phyloP scores from a whole-genome alignment of 2,797 vertebrate species.

The Anomalospiza imberbis region DNA sequence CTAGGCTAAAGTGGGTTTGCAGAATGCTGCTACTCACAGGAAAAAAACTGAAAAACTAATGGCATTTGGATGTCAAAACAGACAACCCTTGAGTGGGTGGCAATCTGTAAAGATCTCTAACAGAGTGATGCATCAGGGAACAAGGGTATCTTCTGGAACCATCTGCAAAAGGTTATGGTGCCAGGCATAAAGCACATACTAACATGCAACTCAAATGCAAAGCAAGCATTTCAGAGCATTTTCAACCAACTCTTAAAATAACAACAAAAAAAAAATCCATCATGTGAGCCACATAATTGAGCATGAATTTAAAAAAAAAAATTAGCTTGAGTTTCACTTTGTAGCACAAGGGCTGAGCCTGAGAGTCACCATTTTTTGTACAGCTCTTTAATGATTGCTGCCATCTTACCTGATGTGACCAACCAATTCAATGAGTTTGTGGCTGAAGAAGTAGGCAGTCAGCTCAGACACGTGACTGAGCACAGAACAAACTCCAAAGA shows the following conservation, averaged over 20 bases:
- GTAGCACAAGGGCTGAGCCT: neutral
- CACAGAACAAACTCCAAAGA: slow-evolving; percentile 94
- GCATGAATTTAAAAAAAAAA: neutral
- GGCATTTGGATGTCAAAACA: neutral
- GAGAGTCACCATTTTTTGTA: neutral
- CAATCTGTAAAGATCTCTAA: neutral
- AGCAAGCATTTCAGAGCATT: neutral
- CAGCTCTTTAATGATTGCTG: neutral
- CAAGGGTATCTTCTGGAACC: neutral
- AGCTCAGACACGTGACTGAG: slow-evolving; percentile 94
- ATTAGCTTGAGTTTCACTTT: neutral
- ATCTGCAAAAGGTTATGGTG: neutral
- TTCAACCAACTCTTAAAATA: neutral
- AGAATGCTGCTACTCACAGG: neutral
- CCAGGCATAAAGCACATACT: neutral
- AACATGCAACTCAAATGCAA: neutral
- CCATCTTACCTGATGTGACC: slow-evolving; percentile 90
- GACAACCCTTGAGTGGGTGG: neutral
- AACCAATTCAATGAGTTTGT: slow-evolving; percentile 94
- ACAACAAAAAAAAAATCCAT: neutral
- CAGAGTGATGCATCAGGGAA: neutral
- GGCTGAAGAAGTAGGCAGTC: slow-evolving; percentile 94
- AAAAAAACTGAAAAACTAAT: neutral
- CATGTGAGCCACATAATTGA: neutral
- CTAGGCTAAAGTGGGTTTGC: neutral